A percentile compares a stretch with the other conserved stretches of the same genome.
Evolutionary conservation across 1,140 invertebrate species (phyloP).

Genomic region (Dryas iulia): DNA sequence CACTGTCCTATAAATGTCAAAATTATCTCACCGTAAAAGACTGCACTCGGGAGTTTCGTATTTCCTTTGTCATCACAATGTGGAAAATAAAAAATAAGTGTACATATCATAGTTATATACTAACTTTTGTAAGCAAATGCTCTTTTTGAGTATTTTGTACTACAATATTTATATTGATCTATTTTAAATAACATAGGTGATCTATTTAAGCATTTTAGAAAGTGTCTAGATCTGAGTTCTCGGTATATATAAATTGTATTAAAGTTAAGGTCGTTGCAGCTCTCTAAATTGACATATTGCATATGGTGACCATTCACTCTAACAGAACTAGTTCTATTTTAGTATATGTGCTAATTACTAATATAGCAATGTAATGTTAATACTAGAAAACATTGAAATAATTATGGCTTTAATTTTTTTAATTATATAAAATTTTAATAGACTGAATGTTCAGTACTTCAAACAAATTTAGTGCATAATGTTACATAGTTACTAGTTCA

Average conservation of each 20-base stretch:
- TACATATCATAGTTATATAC: not conserved
- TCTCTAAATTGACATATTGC: conserved; percentile 13
- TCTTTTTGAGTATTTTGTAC: not conserved
- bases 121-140: not conserved
- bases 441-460: too few species aligned
- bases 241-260: conserved; percentile 1
- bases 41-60: not conserved
- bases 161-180: not conserved
- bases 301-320: conserved; percentile 7
- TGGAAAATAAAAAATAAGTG: not conserved
- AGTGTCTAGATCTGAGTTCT: not conserved
- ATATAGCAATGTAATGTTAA: not conserved
- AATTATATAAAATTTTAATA: too few species aligned
- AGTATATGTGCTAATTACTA: conserved; percentile 1
- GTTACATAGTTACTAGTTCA: too few species aligned
- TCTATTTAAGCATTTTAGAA: conserved; percentile 7
- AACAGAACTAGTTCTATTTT: not conserved
- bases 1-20: not conserved
- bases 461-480: too few species aligned
- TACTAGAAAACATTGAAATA: not conserved
- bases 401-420: too few species aligned
- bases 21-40: not conserved
- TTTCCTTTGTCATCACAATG: not conserved
- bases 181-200: not conserved
- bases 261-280: conserved; percentile 6